Evolutionary conservation across 2,888 invertebrate species (phyloP), one percentile per base, ranked within the genome.

Genomic region (Yponomeuta malinellus): DNA sequence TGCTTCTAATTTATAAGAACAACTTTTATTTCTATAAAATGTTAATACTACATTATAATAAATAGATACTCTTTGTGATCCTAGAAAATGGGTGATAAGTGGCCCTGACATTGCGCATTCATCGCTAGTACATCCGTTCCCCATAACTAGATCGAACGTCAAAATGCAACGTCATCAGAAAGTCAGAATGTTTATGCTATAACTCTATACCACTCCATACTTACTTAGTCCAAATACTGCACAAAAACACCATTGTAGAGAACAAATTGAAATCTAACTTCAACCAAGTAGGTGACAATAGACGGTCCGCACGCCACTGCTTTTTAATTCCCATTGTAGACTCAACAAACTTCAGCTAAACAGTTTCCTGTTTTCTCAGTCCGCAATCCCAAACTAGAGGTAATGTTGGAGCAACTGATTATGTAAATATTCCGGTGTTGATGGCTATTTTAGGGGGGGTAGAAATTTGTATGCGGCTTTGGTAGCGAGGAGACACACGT

Each of bases 381-480:
- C 48, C 29, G n/a, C n/a, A 52, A 48, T 23, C n/a, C n/a, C 48
- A 12, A 48, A 48, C 15, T 48, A 29, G 43, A 6, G 43, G 43
- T 43, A 52, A 23, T 52, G 52, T n/a, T 29, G 52, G 10, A 15
- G n/a, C 10, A 23, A 52, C 23, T 29, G 23, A 68, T 68, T 68
- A 68, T 68, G 68, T 29, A 68, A 68, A 68, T 48, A 68, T 29
- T 31, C 31, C 29, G 29, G 68, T 33, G 68, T 48, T 52, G 68
- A 52, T 68, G 52, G 68, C 68, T 48, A 52, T 52, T 68, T 68
- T 23, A 65, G 31, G 68, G n/a, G 23, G 23, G 23, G n/a, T 31
- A 69, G 48, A 63, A 69, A 69, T 69, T 69, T 69, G 69, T 69
- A 69, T 69, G 69, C 69, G 63, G n/a, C 63, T 37, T 10, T 68